Conservation (phyloP, 2,888 invertebrate genomes). For the Entomobrya multifasciata region DNA sequence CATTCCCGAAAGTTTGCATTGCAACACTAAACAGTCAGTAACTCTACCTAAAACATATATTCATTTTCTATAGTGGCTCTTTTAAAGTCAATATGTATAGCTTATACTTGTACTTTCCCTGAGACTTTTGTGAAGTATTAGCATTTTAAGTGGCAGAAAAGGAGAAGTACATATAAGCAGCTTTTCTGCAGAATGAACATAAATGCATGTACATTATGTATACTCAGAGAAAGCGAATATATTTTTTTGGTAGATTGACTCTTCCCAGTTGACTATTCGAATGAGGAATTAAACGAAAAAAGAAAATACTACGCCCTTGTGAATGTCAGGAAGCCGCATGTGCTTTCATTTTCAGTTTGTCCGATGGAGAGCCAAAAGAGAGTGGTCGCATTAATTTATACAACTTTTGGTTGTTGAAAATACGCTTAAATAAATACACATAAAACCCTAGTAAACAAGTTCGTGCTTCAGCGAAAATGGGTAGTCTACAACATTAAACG, state of each 20-base stretch:
- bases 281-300: not conserved
- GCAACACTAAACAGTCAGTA: too few species aligned
- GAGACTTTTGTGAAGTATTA: not conserved
- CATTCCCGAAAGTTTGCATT: too few species aligned
- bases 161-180: not conserved
- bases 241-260: not conserved
- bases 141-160: not conserved
- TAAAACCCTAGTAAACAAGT: too few species aligned
- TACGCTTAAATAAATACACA: too few species aligned
- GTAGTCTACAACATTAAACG: too few species aligned
- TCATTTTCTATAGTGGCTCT: too few species aligned
- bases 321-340: not conserved
- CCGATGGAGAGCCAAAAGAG: too few species aligned
- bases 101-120: not conserved
- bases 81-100: not conserved
- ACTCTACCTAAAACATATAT: too few species aligned
- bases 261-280: not conserved
- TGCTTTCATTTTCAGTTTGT: not conserved
- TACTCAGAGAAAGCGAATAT: not conserved
- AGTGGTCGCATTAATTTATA: not conserved
- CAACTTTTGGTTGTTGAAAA: not conserved
- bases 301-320: not conserved
- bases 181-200: not conserved
- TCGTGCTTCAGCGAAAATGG: too few species aligned
- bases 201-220: too few species aligned